phyloP scores from a whole-genome alignment of 2,888 invertebrate species.

The Ernsta delagoae region DNA sequence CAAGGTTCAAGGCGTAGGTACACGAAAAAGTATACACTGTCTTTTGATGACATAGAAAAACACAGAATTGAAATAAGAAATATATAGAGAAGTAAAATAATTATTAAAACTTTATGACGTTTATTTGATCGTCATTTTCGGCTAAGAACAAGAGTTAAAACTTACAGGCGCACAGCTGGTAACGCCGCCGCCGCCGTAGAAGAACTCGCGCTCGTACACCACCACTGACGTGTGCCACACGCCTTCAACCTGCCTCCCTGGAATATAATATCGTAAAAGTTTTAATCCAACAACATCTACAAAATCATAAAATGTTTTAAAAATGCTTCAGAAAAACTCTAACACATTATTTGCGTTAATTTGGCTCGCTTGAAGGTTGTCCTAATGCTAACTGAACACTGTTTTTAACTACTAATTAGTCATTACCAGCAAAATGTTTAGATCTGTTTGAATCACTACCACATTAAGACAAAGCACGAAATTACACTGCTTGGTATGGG shows the following conservation, averaged over 20 bases:
- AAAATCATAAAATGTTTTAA: background rate
- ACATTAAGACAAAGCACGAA: too few relatives aligned
- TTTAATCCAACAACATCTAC: background rate
- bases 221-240: conserved; percentile 98
- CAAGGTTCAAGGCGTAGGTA: too few relatives aligned
- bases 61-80: too few relatives aligned
- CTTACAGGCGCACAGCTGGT: conserved; percentile 92
- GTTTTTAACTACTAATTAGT: background rate
- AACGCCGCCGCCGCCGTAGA: conserved; percentile 93
- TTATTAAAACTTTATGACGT: too few relatives aligned
- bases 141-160: too few relatives aligned
- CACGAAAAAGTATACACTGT: too few relatives aligned
- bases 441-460: background rate
- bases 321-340: background rate
- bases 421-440: background rate
- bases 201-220: conserved; percentile 94
- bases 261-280: conserved; percentile 30
- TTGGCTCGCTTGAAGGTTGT: background rate
- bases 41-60: too few relatives aligned
- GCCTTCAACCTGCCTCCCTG: conserved; percentile 94
- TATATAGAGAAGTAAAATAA: too few relatives aligned
- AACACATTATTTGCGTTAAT: background rate
- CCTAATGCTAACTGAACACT: background rate
- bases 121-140: too few relatives aligned
- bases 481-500: too few relatives aligned